phyloP scores from a whole-genome alignment of 2,888 invertebrate species.

The Rhabditophanes sp. region DNA sequence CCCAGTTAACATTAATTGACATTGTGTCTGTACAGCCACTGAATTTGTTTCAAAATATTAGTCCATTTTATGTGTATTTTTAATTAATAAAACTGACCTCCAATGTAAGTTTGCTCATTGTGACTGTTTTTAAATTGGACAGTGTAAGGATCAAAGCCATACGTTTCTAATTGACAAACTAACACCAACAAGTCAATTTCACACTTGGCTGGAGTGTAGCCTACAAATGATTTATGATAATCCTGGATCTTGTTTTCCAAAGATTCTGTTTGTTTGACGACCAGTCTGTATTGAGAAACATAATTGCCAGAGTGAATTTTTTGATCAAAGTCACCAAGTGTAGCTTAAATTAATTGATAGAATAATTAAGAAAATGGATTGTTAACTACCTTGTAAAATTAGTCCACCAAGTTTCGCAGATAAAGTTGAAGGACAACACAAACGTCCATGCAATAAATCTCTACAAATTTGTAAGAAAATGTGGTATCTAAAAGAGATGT shows the following conservation, averaged over 20 bases:
- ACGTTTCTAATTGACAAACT: constrained; percentile 78
- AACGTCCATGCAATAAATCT: constrained; percentile 79
- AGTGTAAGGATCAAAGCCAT: constrained; percentile 91
- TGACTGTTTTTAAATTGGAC: no score
- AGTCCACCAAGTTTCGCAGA: constrained; percentile 30
- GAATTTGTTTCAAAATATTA: no score
- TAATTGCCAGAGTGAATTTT: constrained; percentile 66
- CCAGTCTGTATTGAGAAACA: constrained; percentile 71
- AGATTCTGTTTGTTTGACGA: constrained; percentile 74
- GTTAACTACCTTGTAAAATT: constrained; percentile 23
- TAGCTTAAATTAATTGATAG: constrained; percentile 54
- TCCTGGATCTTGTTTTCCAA: constrained; percentile 84
- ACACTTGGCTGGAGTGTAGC: constrained; percentile 68
- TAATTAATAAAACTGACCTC: no score
- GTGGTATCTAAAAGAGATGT: constrained; percentile 56
- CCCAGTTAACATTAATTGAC: no score
- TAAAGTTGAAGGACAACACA: constrained; percentile 64
- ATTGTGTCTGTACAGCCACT: no score
- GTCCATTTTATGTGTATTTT: no score
- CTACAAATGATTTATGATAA: constrained; percentile 68
- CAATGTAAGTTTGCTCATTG: no score
- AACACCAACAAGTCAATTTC: constrained; percentile 78
- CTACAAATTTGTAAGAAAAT: constrained; percentile 79
- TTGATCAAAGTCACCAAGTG: constrained; percentile 80
- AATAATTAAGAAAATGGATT: background rate